Base-by-base conservation (phyloP, 2,888 invertebrate genomes). In the Abscondita cerata region DNA sequence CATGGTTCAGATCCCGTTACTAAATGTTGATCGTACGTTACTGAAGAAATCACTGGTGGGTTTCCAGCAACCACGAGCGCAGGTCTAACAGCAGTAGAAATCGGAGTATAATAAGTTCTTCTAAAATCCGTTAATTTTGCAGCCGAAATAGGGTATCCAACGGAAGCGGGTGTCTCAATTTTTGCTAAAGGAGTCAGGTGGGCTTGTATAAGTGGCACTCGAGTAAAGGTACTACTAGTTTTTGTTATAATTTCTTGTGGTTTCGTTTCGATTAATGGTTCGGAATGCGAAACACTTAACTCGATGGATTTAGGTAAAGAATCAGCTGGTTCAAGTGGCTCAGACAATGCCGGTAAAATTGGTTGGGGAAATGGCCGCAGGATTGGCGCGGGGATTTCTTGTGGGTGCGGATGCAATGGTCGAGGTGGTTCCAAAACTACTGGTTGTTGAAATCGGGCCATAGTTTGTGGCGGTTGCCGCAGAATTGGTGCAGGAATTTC, bases 391-490 rank as follows among this genome's bases (percentile, higher is more conserved):
- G 38, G 20, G 8, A 36, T n/a, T 20, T 19, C 20, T 9, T 36
- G n/a, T 6, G 19, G 25, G 3, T 48, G 48, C 9, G 50, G 0
- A 15, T 13, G 48, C n/a, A 25, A 31, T 8, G 47, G 53, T 8
- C 31, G 19, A 11, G 53, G 59, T 19, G 1, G 40, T 34, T 20
- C 36, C 6, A n/a, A 33, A 33, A 8, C 6, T 33, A 11, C 33
- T 11, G 51, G 58, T 19, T 31, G 38, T 25, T 52, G 46, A n/a
- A 46, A 46, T 47, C 47, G 47, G 11, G 44, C n/a, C n/a, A n/a
- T n/a, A n/a, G n/a, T n/a, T n/a, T n/a, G 54, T 34, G 33, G 54
- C 9, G 33, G 19, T 18, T 36, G 47, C 13, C 9, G 13, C 47
- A 34, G 52, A 2, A 13, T 40, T 47, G 36, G 59, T 11, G 46